Percentiles rank a stretch among this genome's conserved stretches.
These are phyloP conservation scores for Meta bourneti DNA, from an alignment of 2,888 invertebrate genomes.

Conservation along the genomic window DNA sequence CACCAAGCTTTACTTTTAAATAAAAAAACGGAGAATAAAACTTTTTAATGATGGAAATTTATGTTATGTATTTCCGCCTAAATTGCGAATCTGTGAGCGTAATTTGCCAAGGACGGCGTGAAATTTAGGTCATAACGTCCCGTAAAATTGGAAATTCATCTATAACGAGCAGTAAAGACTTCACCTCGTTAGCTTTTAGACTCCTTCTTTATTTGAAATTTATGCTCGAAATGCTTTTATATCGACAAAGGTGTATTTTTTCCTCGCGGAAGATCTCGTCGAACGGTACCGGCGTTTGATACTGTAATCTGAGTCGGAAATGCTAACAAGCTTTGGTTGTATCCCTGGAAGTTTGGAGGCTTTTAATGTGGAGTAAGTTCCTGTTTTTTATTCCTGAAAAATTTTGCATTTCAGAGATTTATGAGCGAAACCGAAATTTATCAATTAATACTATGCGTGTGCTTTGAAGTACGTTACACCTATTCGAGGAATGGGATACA, in stretches of 20 bases:
- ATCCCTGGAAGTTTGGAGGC: too few relatives aligned
- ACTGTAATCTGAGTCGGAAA: too few relatives aligned
- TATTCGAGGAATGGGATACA: too few relatives aligned
- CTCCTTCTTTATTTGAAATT: conserved; percentile 35
- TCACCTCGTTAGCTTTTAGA: conserved; percentile 46
- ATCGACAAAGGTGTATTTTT: neutral
- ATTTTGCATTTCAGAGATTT: too few relatives aligned
- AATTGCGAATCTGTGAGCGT: conserved; percentile 20
- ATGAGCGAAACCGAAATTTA: too few relatives aligned
- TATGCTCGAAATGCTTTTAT: neutral
- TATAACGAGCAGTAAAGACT: conserved; percentile 51
- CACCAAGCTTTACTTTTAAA: conserved; percentile 3
- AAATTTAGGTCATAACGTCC: conserved; percentile 13
- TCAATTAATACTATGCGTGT: too few relatives aligned
- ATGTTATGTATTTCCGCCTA: conserved; percentile 24
- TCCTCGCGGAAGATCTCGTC: too few relatives aligned
- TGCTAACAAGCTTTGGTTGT: too few relatives aligned
- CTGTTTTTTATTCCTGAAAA: too few relatives aligned
- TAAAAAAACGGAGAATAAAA: conserved; percentile 15
- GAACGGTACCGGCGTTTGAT: too few relatives aligned
- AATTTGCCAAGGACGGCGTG: conserved; percentile 30
- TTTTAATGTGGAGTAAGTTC: too few relatives aligned
- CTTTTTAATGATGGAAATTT: conserved; percentile 54
- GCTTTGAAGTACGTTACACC: too few relatives aligned
- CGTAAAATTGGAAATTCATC: conserved; percentile 55